Percentiles rank a stretch among this genome's conserved stretches.
These are phyloP conservation scores for Nephrotoma appendiculata DNA, from an alignment of 2,888 invertebrate genomes.

Conservation along the genomic window DNA sequence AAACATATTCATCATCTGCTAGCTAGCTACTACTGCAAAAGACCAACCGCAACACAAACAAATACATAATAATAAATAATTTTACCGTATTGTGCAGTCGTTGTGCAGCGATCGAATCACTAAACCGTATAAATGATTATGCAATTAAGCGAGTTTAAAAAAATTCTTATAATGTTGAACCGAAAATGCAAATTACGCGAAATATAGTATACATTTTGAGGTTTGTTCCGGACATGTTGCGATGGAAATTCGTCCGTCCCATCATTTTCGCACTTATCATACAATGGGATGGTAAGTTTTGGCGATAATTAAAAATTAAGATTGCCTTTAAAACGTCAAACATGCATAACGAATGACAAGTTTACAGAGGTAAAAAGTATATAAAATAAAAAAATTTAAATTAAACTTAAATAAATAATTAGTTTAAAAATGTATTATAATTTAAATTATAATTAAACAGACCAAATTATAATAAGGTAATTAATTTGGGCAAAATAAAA, in stretches of 20 bases:
- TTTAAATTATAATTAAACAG: neutral
- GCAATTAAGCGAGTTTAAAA: neutral
- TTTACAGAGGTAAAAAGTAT: neutral
- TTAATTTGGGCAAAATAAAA: neutral
- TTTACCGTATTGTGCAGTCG: neutral
- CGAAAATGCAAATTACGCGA: neutral
- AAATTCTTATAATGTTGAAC: neutral
- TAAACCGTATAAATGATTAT: neutral
- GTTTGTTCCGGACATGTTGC: too few species aligned
- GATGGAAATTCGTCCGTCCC: too few species aligned
- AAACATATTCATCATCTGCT: neutral
- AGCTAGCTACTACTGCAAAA: neutral
- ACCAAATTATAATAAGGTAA: neutral
- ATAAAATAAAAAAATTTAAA: neutral
- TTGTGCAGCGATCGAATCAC: neutral
- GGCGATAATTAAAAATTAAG: neutral
- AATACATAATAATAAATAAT: neutral
- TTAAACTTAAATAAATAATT: neutral
- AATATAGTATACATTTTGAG: neutral
- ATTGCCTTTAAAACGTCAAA: neutral
- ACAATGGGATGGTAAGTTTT: neutral
- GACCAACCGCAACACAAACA: neutral
- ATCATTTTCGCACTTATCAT: neutral
- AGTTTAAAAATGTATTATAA: neutral
- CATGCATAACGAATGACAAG: neutral